These are phyloP conservation scores for Orycteropus afer DNA, from an alignment of 2,113 vertebrate genomes.

Conservation along the genomic window DNA sequence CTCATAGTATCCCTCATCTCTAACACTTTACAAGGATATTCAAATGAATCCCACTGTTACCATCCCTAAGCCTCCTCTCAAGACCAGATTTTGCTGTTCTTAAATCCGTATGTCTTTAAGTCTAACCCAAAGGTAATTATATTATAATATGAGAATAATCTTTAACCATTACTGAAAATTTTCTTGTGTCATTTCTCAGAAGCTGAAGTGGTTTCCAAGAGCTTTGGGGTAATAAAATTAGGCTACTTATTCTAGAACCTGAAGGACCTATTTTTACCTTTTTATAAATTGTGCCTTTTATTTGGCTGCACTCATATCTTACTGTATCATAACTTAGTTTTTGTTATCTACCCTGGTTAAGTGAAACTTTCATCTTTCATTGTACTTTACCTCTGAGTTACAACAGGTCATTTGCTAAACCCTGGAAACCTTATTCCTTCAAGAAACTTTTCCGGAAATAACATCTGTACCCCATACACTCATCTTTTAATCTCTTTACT, in stretches of 20 bases:
- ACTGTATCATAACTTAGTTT: not conserved
- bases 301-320: not conserved
- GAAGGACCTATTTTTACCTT: not conserved
- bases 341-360: not conserved
- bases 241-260: not conserved
- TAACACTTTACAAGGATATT: not conserved
- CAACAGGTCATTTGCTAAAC: not conserved
- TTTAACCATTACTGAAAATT: not conserved
- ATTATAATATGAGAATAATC: not conserved
- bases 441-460: not conserved
- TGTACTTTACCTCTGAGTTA: not conserved
- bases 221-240: not conserved
- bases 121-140: not conserved
- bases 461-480: not conserved
- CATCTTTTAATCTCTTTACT: not conserved
- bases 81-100: not conserved
- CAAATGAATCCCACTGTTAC: not conserved
- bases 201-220: not conserved
- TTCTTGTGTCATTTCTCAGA: not conserved
- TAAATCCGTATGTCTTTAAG: not conserved
- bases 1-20: not conserved
- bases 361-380: not conserved
- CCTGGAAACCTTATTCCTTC: not conserved
- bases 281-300: not conserved
- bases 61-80: not conserved